These are phyloP conservation scores for Malurus leucopterus DNA, from an alignment of 2,797 vertebrate species.

Conservation along the genomic window DNA sequence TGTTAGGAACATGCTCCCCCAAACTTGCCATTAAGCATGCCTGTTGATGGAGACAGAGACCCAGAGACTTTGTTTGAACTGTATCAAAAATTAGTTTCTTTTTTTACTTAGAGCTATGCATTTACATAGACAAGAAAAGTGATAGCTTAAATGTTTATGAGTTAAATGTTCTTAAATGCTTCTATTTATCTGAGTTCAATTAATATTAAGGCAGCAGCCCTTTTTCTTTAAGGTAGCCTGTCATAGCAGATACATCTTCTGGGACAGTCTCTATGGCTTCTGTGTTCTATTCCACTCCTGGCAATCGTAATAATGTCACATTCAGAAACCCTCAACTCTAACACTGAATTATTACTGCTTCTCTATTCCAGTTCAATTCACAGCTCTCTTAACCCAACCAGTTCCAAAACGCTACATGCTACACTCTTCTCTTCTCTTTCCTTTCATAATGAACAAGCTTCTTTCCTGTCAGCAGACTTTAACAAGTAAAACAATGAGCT, in stretches of 20 bases:
- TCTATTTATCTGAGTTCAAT: slow-evolving; percentile 10
- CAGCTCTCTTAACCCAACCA: background rate
- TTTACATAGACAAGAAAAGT: background rate
- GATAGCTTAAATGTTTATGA: background rate
- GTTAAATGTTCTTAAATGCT: background rate
- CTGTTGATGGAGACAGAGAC: background rate
- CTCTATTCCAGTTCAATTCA: slow-evolving; percentile 3
- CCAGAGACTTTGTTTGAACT: background rate
- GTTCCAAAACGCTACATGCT: background rate
- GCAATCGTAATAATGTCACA: slow-evolving; percentile 33
- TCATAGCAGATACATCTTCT: slow-evolving; percentile 29
- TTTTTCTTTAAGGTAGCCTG: slow-evolving; percentile 23
- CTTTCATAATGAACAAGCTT: background rate
- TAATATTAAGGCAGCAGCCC: background rate
- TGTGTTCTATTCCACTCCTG: slow-evolving; percentile 3
- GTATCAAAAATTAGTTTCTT: background rate
- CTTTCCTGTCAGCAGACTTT: background rate
- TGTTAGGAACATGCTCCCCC: background rate
- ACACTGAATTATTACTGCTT: background rate
- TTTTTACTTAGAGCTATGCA: background rate
- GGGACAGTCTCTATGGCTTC: background rate
- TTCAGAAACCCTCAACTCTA: slow-evolving; percentile 41
- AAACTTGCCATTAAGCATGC: background rate
- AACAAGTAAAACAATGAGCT: background rate
- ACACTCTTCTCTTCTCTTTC: background rate